Base-by-base conservation (phyloP, 2,888 invertebrate genomes). In the Aleiodes leptofemur region DNA sequence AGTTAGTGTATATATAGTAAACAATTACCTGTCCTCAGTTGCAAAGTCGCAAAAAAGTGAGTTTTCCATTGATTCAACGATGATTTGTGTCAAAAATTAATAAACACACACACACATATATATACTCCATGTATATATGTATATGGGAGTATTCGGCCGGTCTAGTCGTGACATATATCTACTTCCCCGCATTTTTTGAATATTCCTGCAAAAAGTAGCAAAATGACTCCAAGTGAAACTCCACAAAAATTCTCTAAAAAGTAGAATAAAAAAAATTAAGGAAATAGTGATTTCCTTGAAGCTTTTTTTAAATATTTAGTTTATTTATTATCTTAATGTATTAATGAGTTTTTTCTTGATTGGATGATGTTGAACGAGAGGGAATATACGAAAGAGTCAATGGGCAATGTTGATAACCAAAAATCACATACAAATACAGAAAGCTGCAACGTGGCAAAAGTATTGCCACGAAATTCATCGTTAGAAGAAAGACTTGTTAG, bases 331-430 rank as follows among this genome's bases (percentile, higher is more conserved):
- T 53, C 13, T 1, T 16, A 23, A 53, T 14, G 5, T 16, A 16
- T 53, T 53, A 6, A n/a, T 16, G 14, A 16, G 14, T 16, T 61
- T 51, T 43, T 23, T 59, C 73, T 69, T 43, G 43, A 73, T 76
- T 83, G 84, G 87, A 88, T 86, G 83, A 88, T 86, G 88, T 85
- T 83, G 80, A 85, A 81, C 78, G 84, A 84, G 78, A 59, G 9
- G 78, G 78, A 76, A 79, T 85, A 85, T 73, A 76, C 78, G 72
- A 34, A 34, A 6, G 83, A 74, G 77, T 81, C 81, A 81, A 80
- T 79, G 74, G 86, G 85, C 83, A 86, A 88, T 89, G 88, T 82
- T 82, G 88, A 89, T 85, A 84, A 85, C 78, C 80, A 74, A 74
- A 82, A 69, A 73, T 23, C 72, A 73, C 78, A 59, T 73, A 78